A percentile compares a stretch with the other conserved stretches of the same genome.
phyloP scores from a whole-genome alignment of 2,888 invertebrate genomes.

The Aporophyla nigra region DNA sequence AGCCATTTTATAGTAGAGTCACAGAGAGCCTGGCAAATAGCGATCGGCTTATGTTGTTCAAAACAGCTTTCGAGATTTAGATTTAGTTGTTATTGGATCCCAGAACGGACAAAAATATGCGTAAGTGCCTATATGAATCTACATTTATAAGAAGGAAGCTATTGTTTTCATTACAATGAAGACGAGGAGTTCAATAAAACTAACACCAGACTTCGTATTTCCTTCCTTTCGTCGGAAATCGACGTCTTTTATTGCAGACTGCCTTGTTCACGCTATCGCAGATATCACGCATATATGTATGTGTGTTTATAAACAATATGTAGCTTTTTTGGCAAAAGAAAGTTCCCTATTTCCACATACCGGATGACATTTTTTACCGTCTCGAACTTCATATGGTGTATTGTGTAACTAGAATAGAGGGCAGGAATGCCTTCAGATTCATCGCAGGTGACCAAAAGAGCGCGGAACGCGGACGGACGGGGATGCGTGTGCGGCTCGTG shows the following conservation, averaged over 20 bases:
- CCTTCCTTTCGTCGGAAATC: slow-evolving; percentile 39
- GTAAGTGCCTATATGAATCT: background rate
- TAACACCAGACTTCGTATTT: slow-evolving; percentile 26
- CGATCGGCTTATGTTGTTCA: background rate
- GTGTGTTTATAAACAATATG: background rate
- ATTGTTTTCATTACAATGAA: background rate
- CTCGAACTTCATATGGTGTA: too few relatives aligned
- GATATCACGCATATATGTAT: background rate
- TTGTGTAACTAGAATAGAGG: too few relatives aligned
- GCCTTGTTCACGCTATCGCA: slow-evolving; percentile 21
- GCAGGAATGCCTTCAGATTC: too few relatives aligned
- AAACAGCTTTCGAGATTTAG: background rate
- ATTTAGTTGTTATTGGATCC: background rate
- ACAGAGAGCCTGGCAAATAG: background rate
- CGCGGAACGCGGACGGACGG: too few relatives aligned
- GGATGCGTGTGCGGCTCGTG: too few relatives aligned
- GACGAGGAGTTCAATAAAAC: slow-evolving; percentile 28
- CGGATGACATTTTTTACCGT: too few relatives aligned
- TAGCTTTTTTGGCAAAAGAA: too few relatives aligned
- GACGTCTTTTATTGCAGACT: slow-evolving; percentile 6
- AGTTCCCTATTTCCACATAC: background rate
- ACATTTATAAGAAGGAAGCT: background rate
- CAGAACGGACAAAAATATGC: background rate
- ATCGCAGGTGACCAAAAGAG: too few relatives aligned
- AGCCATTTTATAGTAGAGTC: background rate